Conservation (phyloP, 2,113 vertebrate genomes). For the Phodopus roborovskii region DNA sequence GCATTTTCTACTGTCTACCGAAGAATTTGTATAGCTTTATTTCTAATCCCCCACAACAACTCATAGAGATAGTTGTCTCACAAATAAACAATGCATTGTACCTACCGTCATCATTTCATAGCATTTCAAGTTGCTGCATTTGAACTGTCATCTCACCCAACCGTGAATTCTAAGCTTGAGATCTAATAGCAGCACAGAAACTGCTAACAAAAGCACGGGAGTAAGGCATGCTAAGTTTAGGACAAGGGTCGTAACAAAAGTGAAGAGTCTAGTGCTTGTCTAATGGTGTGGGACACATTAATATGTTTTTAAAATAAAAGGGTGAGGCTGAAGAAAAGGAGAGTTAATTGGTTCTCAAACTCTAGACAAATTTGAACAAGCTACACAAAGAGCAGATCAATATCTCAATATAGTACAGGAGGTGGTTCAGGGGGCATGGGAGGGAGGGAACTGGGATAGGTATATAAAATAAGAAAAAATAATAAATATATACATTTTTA, state of each 20-base stretch:
- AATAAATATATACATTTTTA: too few relatives aligned
- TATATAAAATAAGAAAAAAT: too few relatives aligned
- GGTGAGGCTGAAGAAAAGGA: not conserved
- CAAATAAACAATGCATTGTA: not conserved
- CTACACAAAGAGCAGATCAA: not conserved
- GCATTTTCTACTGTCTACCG: not conserved
- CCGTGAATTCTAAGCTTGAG: not conserved
- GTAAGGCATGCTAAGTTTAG: not conserved
- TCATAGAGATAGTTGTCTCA: not conserved
- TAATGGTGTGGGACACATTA: not conserved
- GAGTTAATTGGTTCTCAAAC: not conserved
- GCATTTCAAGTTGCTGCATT: not conserved
- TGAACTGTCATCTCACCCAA: not conserved
- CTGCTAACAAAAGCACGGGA: not conserved
- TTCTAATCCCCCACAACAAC: not conserved
- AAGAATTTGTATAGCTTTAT: not conserved
- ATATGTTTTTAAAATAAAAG: not conserved
- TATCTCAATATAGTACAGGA: too few relatives aligned
- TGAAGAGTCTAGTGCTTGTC: not conserved
- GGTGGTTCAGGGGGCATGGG: too few relatives aligned
- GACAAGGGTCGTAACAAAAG: not conserved
- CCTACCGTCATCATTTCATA: not conserved
- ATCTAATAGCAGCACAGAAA: constrained; percentile 5
- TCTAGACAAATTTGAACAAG: not conserved
- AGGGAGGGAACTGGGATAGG: too few relatives aligned